Evolutionary conservation across 2,888 invertebrate genomes (phyloP).

Genomic region (Globia sparganii): DNA sequence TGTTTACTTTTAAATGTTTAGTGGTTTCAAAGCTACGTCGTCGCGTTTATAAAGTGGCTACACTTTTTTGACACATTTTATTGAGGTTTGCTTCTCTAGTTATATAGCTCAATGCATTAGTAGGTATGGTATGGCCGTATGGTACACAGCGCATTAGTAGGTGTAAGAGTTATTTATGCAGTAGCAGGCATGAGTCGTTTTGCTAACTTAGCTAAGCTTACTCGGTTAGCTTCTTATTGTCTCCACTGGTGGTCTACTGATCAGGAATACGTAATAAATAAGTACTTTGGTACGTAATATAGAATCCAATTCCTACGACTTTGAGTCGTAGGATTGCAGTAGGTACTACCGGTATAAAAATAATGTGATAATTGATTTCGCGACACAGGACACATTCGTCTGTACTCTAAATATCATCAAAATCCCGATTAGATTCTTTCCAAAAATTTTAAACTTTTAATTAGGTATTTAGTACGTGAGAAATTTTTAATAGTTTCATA

Average conservation of each 20-base stretch:
- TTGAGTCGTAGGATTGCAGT: background rate
- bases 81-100: too few relatives aligned
- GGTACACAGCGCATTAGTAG: constrained; percentile 16
- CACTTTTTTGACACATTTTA: too few relatives aligned
- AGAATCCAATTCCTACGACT: background rate
- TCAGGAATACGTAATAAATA: constrained; percentile 12
- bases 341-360: background rate
- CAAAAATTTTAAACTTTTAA: background rate
- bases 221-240: constrained; percentile 36
- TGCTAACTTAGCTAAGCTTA: constrained; percentile 27
- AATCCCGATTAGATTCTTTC: background rate
- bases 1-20: too few relatives aligned
- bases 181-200: constrained; percentile 66
- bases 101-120: too few relatives aligned
- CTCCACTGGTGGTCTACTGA: constrained; percentile 49
- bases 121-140: too few relatives aligned
- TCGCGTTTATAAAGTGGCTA: too few relatives aligned
- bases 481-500: background rate
- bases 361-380: background rate
- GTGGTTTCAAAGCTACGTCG: too few relatives aligned
- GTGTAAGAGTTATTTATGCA: constrained; percentile 69
- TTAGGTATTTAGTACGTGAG: too few relatives aligned
- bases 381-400: background rate
- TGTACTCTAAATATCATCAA: background rate
- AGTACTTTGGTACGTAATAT: background rate